phyloP scores from a whole-genome alignment of 2,888 invertebrate species.

The Abrostola triplasia region DNA sequence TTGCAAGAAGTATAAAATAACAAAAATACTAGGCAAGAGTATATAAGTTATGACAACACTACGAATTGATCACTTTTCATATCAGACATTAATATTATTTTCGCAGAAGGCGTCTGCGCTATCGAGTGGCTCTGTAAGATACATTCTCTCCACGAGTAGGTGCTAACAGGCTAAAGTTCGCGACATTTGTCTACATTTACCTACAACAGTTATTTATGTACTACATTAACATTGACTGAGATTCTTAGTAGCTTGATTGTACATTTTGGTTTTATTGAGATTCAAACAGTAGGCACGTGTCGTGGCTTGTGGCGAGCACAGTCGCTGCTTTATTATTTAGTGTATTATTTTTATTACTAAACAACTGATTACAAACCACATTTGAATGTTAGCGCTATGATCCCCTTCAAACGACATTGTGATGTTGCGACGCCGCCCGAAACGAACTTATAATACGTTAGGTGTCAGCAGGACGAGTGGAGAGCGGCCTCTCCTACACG shows the following conservation, averaged over 20 bases:
- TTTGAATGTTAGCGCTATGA: slow-evolving; percentile 2
- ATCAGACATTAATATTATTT: slow-evolving; percentile 17
- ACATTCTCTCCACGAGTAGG: neutral
- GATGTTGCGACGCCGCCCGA: neutral
- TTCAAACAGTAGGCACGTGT: neutral
- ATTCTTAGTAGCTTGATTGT: slow-evolving; percentile 17
- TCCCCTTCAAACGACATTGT: slow-evolving; percentile 26
- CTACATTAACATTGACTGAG: slow-evolving; percentile 16
- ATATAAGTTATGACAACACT: slow-evolving; percentile 34
- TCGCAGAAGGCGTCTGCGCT: too few species aligned
- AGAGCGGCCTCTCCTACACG: neutral
- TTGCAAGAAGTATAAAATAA: neutral
- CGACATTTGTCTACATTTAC: neutral
- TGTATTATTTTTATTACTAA: slow-evolving; percentile 12
- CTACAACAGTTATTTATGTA: slow-evolving; percentile 4
- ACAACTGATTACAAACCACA: slow-evolving; percentile 1
- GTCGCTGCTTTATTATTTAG: neutral
- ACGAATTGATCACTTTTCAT: slow-evolving; percentile 28
- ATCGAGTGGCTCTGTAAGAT: neutral
- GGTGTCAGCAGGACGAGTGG: neutral
- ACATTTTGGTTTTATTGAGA: neutral
- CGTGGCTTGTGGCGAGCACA: neutral
- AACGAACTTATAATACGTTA: neutral
- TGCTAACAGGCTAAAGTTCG: neutral
- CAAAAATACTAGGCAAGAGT: slow-evolving; percentile 38